Base-by-base conservation (phyloP, 2,113 vertebrate genomes). In the Ictalurus punctatus region DNA sequence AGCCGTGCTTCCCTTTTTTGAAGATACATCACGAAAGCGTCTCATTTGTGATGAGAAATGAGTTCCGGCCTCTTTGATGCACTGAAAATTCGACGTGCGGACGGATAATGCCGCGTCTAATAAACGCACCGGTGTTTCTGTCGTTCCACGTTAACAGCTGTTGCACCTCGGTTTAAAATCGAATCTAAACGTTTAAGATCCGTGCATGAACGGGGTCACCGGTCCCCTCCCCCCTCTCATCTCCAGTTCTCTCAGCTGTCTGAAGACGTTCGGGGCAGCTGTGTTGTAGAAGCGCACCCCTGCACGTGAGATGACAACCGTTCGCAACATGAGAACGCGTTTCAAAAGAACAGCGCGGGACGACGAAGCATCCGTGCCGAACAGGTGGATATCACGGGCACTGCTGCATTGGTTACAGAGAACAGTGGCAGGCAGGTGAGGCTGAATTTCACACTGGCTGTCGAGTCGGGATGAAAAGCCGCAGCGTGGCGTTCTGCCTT, bases 181-280 rank as follows among this genome's bases (percentile, higher is more conserved):
- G 16, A 40, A 90, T 83, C 80, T 30, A 71, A 81, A 82, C 13
- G 74, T 86, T 48, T 54, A 89, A 85, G 59, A 85, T 83, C 67
- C 58, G 67, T 27, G 67, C 52, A 30, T 58, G 58, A 82, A 65
- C 37, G 61, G 69, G 81, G 83, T 86, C 74, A 84, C 37, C 30
- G 81, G 37, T 59, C 4, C 40, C 88, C 25, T n/a, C 86, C 85
- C 0, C 40, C 88, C 25, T n/a, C 86, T 89, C 84, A 76, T 91
- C 87, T 69, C 44, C 61, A 82, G 94, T 94, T 90, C 92, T 90
- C 89, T 92, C 95, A 95, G 95, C 95, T 96, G 95, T 92, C 89
- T 86, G 79, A 5, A 87, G 54, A 88, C 88, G 89, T 94, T 94
- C 87, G 30, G 40, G n/a, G 82, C 91, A 95, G 71, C 87, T 25